Base-by-base conservation (phyloP, 2,888 invertebrate species). In the Mesorhabditis sp. region DNA sequence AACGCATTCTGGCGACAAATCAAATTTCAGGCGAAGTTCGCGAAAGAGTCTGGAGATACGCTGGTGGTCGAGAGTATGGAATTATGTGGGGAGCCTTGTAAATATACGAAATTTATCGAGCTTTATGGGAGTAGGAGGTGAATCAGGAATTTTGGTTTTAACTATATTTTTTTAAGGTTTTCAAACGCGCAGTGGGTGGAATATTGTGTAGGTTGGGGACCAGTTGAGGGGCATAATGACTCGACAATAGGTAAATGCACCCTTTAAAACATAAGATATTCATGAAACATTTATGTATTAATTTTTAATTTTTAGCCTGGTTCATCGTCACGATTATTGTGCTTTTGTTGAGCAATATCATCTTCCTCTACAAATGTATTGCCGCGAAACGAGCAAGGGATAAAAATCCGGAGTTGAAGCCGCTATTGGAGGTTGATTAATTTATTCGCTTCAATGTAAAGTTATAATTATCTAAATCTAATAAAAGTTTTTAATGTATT, bases 331-430 rank as follows among this genome's bases (percentile, higher is more conserved):
- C 58, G 7, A 13, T 50, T 13, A 50, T 50, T n/a, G 58, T 50
- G 7, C 58, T 50, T 50, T n/a, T 50, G 10, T n/a, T 50, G 10
- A 50, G 7, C 58, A n/a, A 50, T n/a, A n/a, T 50, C 58, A 13
- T 50, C n/a, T 50, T 50, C 7, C 58, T 50, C 58, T 50, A 50
- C 58, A 50, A 50, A 50, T 50, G 58, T 50, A 13, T 50, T 10
- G n/a, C 58, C 10, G 58, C 58, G n/a, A 50, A n/a, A 50, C 58
- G 58, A 50, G 58, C 58, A n/a, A 50, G 7, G 58, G 10, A 50
- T 10, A 50, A n/a, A 50, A 50, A 50, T 50, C 58, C 58, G 10
- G 58, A 50, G 58, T 50, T 50, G 58, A 50, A 50, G n/a, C 58
- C 58, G 58, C n/a, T 50, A n/a, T n/a, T 50, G 10, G 58, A 50